Evolutionary conservation across 2,113 vertebrate species (phyloP).

Genomic region (Rhinoderma darwinii): DNA sequence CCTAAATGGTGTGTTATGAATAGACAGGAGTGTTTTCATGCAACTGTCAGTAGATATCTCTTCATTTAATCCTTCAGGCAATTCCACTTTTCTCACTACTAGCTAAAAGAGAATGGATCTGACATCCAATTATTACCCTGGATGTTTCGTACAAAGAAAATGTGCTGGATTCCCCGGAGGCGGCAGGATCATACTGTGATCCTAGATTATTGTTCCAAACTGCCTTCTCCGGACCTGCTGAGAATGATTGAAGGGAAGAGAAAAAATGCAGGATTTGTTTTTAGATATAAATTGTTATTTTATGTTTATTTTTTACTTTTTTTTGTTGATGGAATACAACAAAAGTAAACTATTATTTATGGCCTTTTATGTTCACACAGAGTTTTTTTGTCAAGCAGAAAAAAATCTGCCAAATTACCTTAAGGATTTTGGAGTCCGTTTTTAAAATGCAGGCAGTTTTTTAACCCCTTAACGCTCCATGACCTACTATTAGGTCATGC

Average conservation of each 20-base stretch:
- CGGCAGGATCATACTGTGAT: slow-evolving; percentile 32
- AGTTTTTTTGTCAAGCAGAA: too few relatives aligned
- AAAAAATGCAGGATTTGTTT: not conserved
- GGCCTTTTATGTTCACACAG: too few relatives aligned
- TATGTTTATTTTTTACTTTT: not conserved
- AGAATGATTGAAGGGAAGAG: not conserved
- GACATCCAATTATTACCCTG: slow-evolving; percentile 52
- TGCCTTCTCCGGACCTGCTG: not conserved
- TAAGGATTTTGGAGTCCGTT: too few relatives aligned
- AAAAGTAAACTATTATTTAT: not conserved
- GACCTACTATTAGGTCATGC: too few relatives aligned
- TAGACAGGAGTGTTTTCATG: slow-evolving; percentile 39
- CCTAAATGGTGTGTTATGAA: slow-evolving; percentile 5
- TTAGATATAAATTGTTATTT: slow-evolving; percentile 4
- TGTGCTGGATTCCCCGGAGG: slow-evolving; percentile 23
- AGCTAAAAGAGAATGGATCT: slow-evolving; percentile 48
- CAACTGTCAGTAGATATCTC: slow-evolving; percentile 50
- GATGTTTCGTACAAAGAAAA: slow-evolving; percentile 43
- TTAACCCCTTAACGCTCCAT: too few relatives aligned
- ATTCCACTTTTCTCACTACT: slow-evolving; percentile 38
- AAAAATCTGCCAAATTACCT: too few relatives aligned
- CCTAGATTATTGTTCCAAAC: slow-evolving; percentile 44
- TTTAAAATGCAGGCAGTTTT: too few relatives aligned
- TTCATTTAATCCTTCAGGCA: slow-evolving; percentile 47
- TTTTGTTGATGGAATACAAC: not conserved